A percentile compares a stretch with the other conserved stretches of the same genome.
Evolutionary conservation across 2,113 vertebrate species (phyloP).

Genomic region (Junco hyemalis): DNA sequence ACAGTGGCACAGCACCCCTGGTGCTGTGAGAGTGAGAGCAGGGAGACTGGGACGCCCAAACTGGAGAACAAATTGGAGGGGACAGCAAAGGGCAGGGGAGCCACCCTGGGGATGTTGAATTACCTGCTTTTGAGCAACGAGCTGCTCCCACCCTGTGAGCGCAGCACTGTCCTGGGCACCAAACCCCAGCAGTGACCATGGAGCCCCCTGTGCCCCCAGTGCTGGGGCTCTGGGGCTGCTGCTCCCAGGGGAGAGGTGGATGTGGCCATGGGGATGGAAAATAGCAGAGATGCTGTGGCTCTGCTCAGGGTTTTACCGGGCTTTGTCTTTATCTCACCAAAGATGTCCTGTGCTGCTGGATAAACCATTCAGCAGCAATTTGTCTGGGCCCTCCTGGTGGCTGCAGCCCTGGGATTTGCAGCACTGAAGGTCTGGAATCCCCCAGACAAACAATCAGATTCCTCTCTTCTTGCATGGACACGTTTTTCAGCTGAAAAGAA

Average conservation of each 20-base stretch:
- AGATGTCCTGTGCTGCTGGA: fast-evolving
- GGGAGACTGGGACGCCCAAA: background rate
- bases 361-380: fast-evolving
- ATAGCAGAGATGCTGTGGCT: fast-evolving
- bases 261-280: background rate
- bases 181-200: fast-evolving
- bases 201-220: background rate
- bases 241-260: background rate
- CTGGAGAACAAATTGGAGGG: too few relatives aligned
- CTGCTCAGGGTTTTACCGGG: background rate
- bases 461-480: background rate
- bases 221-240: background rate
- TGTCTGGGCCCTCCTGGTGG: background rate
- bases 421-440: background rate
- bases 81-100: background rate
- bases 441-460: background rate
- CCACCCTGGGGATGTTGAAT: background rate
- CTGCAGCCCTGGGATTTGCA: background rate
- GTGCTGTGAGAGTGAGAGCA: background rate
- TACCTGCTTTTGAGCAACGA: fast-evolving
- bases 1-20: fast-evolving
- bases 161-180: fast-evolving
- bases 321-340: background rate
- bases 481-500: background rate
- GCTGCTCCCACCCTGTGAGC: fast-evolving